phyloP scores from a whole-genome alignment of 2,113 vertebrate genomes.

The Sclerurus mexicanus region DNA sequence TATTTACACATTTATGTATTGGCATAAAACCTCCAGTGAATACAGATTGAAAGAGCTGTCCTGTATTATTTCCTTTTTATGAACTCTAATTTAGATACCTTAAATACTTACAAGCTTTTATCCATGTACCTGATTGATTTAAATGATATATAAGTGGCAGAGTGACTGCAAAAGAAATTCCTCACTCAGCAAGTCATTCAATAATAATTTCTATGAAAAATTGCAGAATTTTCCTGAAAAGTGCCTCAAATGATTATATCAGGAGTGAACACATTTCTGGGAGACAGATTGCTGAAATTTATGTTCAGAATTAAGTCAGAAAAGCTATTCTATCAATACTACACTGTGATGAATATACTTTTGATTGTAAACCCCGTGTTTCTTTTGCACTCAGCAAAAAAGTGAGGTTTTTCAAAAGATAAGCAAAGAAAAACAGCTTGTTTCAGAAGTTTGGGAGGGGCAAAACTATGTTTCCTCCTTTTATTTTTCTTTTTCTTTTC shows the following conservation, averaged over 20 bases:
- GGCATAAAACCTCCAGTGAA: not conserved
- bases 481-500: not conserved
- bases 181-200: not conserved
- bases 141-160: not conserved
- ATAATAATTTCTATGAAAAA: constrained; percentile 3
- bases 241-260: not conserved
- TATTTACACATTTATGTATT: not conserved
- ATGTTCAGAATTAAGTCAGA: not conserved
- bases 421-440: not conserved
- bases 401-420: not conserved
- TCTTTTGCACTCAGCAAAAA: not conserved
- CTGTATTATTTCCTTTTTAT: not conserved
- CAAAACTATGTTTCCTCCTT: not conserved
- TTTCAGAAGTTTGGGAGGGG: not conserved
- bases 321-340: not conserved
- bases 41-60: not conserved
- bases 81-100: not conserved
- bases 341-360: not conserved
- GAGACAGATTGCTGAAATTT: not conserved
- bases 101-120: not conserved
- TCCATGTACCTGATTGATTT: not conserved
- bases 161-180: not conserved
- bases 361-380: not conserved
- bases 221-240: not conserved
- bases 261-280: not conserved